Evolutionary conservation across 2,797 vertebrate genomes (phyloP).

Genomic region (Hippopotamyrus pictus): DNA sequence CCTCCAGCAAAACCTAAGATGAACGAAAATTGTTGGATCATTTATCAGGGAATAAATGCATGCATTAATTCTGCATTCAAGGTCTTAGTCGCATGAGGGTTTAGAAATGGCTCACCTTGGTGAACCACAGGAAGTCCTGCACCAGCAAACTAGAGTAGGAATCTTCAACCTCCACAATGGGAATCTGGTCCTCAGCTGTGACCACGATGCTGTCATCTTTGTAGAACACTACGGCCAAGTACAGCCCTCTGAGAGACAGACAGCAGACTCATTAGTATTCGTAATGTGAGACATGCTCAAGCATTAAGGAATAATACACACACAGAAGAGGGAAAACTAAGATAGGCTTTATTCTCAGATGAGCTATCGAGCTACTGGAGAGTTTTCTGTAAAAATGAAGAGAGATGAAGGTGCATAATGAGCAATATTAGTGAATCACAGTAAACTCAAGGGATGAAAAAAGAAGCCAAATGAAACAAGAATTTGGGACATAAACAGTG

Average conservation of each 20-base stretch:
- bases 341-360: not conserved
- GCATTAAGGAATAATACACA: not conserved
- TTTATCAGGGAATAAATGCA: not conserved
- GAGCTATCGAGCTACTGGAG: not conserved
- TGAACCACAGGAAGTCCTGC: conserved; percentile 90
- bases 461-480: not conserved
- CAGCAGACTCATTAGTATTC: not conserved
- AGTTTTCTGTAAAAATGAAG: not conserved
- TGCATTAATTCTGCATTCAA: not conserved
- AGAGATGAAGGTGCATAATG: not conserved
- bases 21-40: not conserved
- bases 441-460: not conserved
- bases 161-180: conserved; percentile 81
- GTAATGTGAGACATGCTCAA: not conserved
- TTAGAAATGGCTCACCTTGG: conserved; percentile 63
- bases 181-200: conserved; percentile 85
- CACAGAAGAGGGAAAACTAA: not conserved
- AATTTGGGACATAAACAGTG: not conserved
- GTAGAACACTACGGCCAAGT: conserved; percentile 78
- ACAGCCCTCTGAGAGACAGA: conserved; percentile 65
- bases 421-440: not conserved
- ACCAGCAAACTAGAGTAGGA: conserved; percentile 77
- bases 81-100: not conserved
- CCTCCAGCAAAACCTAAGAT: not conserved
- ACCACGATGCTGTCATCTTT: conserved; percentile 80